Percentiles rank a stretch among this genome's conserved stretches.
These are phyloP conservation scores for Drosophila putrida DNA, from an alignment of 2,888 invertebrate species.

Conservation along the genomic window DNA sequence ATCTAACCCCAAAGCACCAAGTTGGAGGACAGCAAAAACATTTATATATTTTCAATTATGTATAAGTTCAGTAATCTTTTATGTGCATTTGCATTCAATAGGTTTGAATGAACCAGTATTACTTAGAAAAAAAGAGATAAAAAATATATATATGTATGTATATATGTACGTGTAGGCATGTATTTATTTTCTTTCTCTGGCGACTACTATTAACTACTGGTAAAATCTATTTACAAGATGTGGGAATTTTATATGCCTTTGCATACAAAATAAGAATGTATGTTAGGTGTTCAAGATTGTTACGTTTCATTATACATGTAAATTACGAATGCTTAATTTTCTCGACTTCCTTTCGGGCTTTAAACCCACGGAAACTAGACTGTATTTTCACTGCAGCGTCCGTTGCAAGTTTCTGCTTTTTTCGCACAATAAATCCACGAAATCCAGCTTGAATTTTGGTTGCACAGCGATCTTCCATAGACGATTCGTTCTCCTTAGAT, in stretches of 20 bases:
- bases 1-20: no score
- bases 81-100: no score
- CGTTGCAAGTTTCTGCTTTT: constrained; percentile 83
- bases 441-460: constrained; percentile 85
- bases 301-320: constrained; percentile 10
- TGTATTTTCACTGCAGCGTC: constrained; percentile 86
- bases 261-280: constrained; percentile 37
- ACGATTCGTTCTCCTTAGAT: constrained; percentile 41
- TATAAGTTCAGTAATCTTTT: no score
- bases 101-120: not conserved
- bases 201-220: constrained; percentile 54
- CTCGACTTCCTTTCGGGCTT: constrained; percentile 83
- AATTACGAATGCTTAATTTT: constrained; percentile 79
- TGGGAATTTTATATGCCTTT: constrained; percentile 32
- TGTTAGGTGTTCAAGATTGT: constrained; percentile 26
- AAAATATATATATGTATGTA: constrained; percentile 7
- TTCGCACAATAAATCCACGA: constrained; percentile 84
- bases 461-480: constrained; percentile 82
- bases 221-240: constrained; percentile 66
- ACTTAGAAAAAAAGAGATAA: not conserved
- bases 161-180: constrained; percentile 7
- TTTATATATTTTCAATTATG: no score
- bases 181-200: constrained; percentile 60
- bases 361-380: constrained; percentile 85
- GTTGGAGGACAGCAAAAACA: no score